Percentiles rank a stretch among this genome's conserved stretches.
phyloP scores from a whole-genome alignment of 2,113 vertebrate species.

The Barbus barbus region DNA sequence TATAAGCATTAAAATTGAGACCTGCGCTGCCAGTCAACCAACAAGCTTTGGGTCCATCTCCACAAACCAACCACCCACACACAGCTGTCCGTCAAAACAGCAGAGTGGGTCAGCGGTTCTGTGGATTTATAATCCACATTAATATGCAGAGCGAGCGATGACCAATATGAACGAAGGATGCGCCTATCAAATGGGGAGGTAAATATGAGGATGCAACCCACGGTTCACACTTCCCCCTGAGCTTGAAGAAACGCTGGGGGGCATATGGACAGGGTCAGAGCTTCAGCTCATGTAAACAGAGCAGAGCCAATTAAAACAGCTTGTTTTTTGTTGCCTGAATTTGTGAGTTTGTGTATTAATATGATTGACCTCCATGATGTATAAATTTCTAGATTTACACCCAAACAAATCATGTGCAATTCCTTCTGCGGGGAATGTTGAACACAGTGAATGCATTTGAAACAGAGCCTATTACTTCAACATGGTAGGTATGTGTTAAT shows the following conservation, averaged over 20 bases:
- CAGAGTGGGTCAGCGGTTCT: no score
- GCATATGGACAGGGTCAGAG: not conserved
- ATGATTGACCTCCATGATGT: not conserved
- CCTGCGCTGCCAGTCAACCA: slow-evolving; percentile 41
- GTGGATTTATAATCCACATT: slow-evolving; percentile 42
- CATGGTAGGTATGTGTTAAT: not conserved
- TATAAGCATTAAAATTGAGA: slow-evolving; percentile 52
- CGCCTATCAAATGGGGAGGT: not conserved
- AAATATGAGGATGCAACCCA: not conserved
- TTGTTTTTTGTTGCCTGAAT: not conserved
- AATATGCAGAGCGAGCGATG: slow-evolving; percentile 28
- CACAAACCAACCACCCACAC: slow-evolving; percentile 24
- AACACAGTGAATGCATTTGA: not conserved
- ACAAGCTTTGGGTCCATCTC: slow-evolving; percentile 9
- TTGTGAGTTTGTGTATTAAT: not conserved
- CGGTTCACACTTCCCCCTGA: not conserved
- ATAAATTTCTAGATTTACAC: not conserved
- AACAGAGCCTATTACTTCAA: not conserved
- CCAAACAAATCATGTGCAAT: not conserved
- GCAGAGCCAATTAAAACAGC: slow-evolving; percentile 7
- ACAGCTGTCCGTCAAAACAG: slow-evolving; percentile 50
- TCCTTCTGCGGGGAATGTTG: not conserved
- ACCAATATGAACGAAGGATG: not conserved
- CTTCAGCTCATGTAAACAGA: slow-evolving; percentile 15
- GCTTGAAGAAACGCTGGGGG: slow-evolving; percentile 7